These are phyloP conservation scores for Lutjanus erythropterus DNA, from an alignment of 2,113 vertebrate genomes.

Conservation along the genomic window DNA sequence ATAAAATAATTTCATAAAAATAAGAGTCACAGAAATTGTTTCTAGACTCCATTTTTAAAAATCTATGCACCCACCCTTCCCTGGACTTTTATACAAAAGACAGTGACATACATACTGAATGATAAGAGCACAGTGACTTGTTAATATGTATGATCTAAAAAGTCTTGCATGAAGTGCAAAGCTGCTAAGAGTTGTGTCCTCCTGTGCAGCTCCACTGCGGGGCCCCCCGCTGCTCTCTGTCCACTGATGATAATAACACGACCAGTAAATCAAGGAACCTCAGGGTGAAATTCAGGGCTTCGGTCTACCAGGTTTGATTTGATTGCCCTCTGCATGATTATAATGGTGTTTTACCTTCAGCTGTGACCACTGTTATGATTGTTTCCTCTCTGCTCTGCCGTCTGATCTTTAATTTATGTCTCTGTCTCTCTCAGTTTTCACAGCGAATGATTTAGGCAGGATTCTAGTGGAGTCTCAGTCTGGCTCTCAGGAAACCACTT, in stretches of 20 bases:
- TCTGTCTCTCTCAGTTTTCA: background rate
- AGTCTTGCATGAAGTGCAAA: background rate
- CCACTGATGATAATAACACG: constrained; percentile 37
- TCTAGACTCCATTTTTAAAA: background rate
- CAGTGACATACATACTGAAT: background rate
- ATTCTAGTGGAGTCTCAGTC: constrained; percentile 9
- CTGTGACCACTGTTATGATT: background rate
- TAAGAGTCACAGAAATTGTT: background rate
- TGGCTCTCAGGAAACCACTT: constrained; percentile 26
- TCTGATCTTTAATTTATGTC: constrained; percentile 24
- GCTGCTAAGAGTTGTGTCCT: constrained; percentile 2
- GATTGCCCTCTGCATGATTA: constrained; percentile 38
- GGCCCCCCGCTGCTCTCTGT: constrained; percentile 14
- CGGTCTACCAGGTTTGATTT: constrained; percentile 27
- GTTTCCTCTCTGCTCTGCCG: background rate
- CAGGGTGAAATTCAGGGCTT: background rate
- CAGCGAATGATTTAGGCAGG: constrained; percentile 20
- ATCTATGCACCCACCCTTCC: background rate
- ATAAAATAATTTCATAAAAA: background rate
- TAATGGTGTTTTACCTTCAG: constrained; percentile 31
- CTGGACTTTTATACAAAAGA: background rate
- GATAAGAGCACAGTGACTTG: background rate
- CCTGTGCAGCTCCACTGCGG: background rate
- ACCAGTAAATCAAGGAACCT: constrained; percentile 31
- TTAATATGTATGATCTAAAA: no score